These are phyloP conservation scores for Thunnus maccoyii DNA, from an alignment of 2,113 vertebrate species.

Conservation along the genomic window DNA sequence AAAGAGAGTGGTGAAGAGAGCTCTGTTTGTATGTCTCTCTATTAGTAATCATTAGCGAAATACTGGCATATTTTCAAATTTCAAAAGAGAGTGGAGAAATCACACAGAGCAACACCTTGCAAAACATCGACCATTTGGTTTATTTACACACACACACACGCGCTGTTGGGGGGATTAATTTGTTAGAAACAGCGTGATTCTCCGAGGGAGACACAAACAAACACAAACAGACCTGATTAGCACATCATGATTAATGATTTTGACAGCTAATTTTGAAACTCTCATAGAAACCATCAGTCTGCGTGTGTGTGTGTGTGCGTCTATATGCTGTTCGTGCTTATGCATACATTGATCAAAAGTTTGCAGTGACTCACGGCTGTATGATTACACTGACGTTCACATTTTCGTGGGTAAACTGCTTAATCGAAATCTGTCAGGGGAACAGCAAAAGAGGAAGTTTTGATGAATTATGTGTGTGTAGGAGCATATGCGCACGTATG, in stretches of 20 bases:
- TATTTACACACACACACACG: constrained; percentile 53
- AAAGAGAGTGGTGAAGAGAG: neutral
- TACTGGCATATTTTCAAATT: constrained; percentile 30
- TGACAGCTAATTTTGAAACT: constrained; percentile 55
- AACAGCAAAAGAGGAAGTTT: neutral
- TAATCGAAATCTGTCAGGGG: constrained; percentile 20
- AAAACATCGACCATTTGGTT: constrained; percentile 48
- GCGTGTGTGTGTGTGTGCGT: neutral
- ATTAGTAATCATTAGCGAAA: constrained; percentile 38
- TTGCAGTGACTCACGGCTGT: constrained; percentile 7
- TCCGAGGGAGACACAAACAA: constrained; percentile 62
- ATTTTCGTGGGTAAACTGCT: neutral
- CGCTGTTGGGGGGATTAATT: constrained; percentile 62
- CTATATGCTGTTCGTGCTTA: neutral
- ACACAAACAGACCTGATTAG: constrained; percentile 74
- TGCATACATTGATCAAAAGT: constrained; percentile 44
- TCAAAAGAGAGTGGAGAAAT: constrained; percentile 34
- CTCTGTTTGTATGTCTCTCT: constrained; percentile 5
- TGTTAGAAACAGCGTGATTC: constrained; percentile 70
- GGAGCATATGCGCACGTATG: neutral
- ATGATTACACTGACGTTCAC: neutral
- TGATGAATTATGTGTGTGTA: constrained; percentile 12
- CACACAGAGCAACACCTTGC: constrained; percentile 51
- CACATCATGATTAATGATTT: constrained; percentile 65
- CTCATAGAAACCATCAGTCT: neutral